Evolutionary conservation across 2,113 vertebrate species (phyloP), one percentile per base, ranked within the genome.

Genomic region (Menura novaehollandiae): DNA sequence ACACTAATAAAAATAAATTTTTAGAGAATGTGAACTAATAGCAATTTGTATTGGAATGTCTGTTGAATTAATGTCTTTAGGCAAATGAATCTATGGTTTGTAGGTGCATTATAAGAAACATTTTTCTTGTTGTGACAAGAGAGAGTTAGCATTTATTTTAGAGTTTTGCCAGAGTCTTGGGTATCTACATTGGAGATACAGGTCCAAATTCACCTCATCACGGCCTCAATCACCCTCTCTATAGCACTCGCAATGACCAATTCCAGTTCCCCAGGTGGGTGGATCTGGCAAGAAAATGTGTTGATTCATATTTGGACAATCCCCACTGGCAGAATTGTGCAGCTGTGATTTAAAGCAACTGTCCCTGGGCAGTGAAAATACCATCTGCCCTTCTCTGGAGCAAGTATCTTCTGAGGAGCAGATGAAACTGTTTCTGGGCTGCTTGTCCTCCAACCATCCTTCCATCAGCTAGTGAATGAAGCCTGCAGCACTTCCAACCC

Each of bases 391-490:
- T 88, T 47, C 55, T 66, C 43, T 60, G 64, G 23, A 60, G 14
- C 13, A 71, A 72, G 21, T 32, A 23, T 47, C 13, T 86, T 77
- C 35, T 6, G 4, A 73, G 43, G 19, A 66, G 22, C 30, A 79
- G 51, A 62, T 67, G 13, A 76, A 79, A 66, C 21, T 11, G 6
- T 76, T 78, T 73, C 44, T 53, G 39, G 44, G 28, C 28, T 9
- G 9, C 32, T 91, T 53, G 20, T 59, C 7, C 17, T 44, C 9
- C 27, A 85, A 1, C 18, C 32, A 52, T 41, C 19, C 33, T 55
- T 39, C 56, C 0, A 0, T 37, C 39, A 74, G n/a, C 15, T 51
- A 28, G 28, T 19, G 41, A 85, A 58, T 0, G 1, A 80, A 67
- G 21, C 8, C 46, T 93, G 21, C 4, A 71, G 43, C 37, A 55